Percentiles rank a stretch among this genome's conserved stretches.
These are phyloP conservation scores for Drosophila nikananu DNA, from an alignment of 1,140 invertebrate species.

Conservation along the genomic window DNA sequence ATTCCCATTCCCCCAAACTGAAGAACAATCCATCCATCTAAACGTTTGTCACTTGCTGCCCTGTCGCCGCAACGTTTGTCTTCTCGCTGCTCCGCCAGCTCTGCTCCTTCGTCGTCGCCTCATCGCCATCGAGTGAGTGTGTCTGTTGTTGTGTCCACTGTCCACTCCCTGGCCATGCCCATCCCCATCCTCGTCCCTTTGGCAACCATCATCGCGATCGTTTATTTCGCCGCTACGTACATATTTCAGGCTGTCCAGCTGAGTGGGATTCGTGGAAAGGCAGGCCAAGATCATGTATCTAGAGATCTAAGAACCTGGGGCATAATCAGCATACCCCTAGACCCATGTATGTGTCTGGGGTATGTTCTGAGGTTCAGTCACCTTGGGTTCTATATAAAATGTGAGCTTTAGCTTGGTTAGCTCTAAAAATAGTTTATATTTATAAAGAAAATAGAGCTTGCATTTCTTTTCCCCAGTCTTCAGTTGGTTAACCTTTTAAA, in stretches of 20 bases:
- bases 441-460: background rate
- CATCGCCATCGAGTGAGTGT: constrained; percentile 42
- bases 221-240: constrained; percentile 49
- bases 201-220: constrained; percentile 53
- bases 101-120: constrained; percentile 65
- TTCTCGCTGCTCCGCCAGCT: constrained; percentile 68
- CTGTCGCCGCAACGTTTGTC: constrained; percentile 81
- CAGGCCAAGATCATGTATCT: constrained; percentile 30
- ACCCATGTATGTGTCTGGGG: background rate
- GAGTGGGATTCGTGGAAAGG: constrained; percentile 35
- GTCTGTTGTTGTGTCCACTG: constrained; percentile 6
- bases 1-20: constrained; percentile 36
- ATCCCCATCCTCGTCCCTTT: constrained; percentile 28
- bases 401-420: background rate
- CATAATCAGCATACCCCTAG: background rate
- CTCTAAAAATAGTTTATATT: background rate
- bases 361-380: background rate
- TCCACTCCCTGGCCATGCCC: constrained; percentile 5
- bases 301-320: constrained; percentile 14
- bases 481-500: background rate
- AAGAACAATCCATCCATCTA: constrained; percentile 81
- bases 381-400: background rate
- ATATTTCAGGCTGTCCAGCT: constrained; percentile 62
- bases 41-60: constrained; percentile 81
- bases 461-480: background rate